phyloP scores from a whole-genome alignment of 2,888 invertebrate species.

The Himalopsyche anomala region DNA sequence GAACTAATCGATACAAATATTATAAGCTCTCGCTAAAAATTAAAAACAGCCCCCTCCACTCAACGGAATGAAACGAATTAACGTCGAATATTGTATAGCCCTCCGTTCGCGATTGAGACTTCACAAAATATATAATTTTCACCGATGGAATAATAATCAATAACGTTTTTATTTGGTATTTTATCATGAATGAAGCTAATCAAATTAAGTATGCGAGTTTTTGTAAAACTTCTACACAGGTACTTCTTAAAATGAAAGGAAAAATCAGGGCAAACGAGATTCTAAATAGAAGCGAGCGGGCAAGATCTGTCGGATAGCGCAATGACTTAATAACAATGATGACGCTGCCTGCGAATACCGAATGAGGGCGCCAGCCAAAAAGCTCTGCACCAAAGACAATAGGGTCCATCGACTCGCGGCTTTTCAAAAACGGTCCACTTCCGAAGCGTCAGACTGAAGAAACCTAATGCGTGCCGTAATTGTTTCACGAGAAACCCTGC shows the following conservation, averaged over 20 bases:
- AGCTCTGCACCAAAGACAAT: constrained; percentile 63
- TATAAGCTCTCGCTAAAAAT: constrained; percentile 4
- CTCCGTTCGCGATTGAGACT: constrained; percentile 18
- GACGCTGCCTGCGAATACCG: constrained; percentile 51
- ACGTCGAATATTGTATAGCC: neutral
- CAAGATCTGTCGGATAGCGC: constrained; percentile 59
- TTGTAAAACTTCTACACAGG: constrained; percentile 14
- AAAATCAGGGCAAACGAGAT: constrained; percentile 7
- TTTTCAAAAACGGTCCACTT: constrained; percentile 7
- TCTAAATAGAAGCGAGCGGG: constrained; percentile 54
- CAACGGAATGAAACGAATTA: constrained; percentile 49
- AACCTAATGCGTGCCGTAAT: neutral
- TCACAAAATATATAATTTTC: constrained; percentile 14
- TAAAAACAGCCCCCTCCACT: constrained; percentile 43
- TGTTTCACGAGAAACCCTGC: neutral
- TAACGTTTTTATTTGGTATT: neutral
- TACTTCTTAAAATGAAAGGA: constrained; percentile 42
- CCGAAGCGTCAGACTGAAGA: neutral
- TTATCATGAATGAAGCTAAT: constrained; percentile 1
- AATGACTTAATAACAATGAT: constrained; percentile 31
- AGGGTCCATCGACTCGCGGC: constrained; percentile 61
- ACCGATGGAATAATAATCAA: neutral
- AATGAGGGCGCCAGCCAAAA: constrained; percentile 60
- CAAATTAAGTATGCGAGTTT: constrained; percentile 36
- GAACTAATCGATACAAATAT: neutral